Base-by-base conservation (phyloP, 1,140 invertebrate genomes). In the Drosophila sulfurigaster region DNA sequence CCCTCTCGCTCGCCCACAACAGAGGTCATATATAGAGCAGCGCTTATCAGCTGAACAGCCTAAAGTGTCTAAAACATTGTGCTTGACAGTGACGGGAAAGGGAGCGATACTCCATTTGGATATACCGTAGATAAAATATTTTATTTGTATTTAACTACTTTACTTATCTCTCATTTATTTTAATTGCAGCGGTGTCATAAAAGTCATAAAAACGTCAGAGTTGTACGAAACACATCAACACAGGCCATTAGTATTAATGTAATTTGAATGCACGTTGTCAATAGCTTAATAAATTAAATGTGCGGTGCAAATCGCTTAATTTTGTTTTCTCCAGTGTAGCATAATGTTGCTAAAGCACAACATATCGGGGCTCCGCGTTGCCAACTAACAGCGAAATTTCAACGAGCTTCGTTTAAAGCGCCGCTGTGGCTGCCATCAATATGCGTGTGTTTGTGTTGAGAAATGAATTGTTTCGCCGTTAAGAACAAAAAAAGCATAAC, bases 11-110 rank as follows among this genome's bases (percentile, higher is more conserved):
- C 20, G 11, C 30, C 35, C 63, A 51, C 52, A 35, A 30, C 48
- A 77, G 67, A 73, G 81, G 81, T 77, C 81, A 83, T 66, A 54
- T 57, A 65, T 45, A 66, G 49, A 75, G 45, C 56, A 70, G 43
- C 11, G 25, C 59, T 75, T 75, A 80, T 80, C 78, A 64, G 15
- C 7, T 10, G 11, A 28, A 8, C 8, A 32, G 8, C 35, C 8
- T 28, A 8, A 7, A 13, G 8, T 38, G 11, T 1, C 11, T 7
- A 45, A 38, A 66, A 35, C 51, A 20, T 20, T 3, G 20, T 20
- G 20, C 20, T 20, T 20, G 20, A 20, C 20, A 3, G 2, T 20
- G 20, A 20, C 20, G 20, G 20, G 38, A 32, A 13, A 54, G 25
- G 7, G 41, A 43, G 28, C 3, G 10, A 15, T 45, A 11, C 16